These are phyloP conservation scores for Psettodes erumei DNA, from an alignment of 2,113 vertebrate genomes.

Conservation along the genomic window DNA sequence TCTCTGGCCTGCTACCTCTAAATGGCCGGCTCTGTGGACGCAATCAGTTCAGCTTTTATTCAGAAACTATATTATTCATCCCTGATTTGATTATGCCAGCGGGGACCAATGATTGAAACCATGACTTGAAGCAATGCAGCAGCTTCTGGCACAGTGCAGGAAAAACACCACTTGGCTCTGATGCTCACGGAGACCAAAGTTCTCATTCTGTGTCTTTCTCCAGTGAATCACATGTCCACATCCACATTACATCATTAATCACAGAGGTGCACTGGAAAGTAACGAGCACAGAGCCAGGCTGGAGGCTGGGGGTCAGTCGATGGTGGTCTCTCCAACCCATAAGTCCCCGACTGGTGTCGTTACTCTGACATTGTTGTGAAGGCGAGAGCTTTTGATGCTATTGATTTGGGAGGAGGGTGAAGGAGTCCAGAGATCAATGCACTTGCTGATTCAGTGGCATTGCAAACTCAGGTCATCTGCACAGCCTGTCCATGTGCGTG, in stretches of 20 bases:
- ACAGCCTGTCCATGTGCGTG: conserved; percentile 35
- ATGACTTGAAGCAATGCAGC: conserved; percentile 20
- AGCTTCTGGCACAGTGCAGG: conserved; percentile 20
- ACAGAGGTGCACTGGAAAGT: conserved; percentile 47
- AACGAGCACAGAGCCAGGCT: conserved; percentile 34
- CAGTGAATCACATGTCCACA: conserved; percentile 23
- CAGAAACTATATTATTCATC: conserved; percentile 32
- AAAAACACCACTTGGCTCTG: conserved; percentile 23
- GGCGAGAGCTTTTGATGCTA: conserved; percentile 71
- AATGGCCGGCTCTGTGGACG: not conserved
- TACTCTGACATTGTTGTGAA: conserved; percentile 72
- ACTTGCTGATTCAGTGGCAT: conserved; percentile 59
- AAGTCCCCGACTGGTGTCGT: conserved; percentile 60
- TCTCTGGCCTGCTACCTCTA: not conserved
- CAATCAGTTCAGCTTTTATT: conserved; percentile 36
- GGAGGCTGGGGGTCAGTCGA: conserved; percentile 60
- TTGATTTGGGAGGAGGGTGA: conserved; percentile 70
- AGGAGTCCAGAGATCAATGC: conserved; percentile 54
- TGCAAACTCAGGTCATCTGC: conserved; percentile 38
- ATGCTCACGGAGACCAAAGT: conserved; percentile 44
- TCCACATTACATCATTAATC: conserved; percentile 63
- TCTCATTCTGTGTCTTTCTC: conserved; percentile 43
- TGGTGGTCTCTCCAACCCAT: conserved; percentile 61
- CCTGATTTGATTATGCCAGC: conserved; percentile 21
- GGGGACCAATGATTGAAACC: conserved; percentile 35